Base-by-base conservation (phyloP, 2,797 vertebrate genomes). In the Fratercula arctica region DNA sequence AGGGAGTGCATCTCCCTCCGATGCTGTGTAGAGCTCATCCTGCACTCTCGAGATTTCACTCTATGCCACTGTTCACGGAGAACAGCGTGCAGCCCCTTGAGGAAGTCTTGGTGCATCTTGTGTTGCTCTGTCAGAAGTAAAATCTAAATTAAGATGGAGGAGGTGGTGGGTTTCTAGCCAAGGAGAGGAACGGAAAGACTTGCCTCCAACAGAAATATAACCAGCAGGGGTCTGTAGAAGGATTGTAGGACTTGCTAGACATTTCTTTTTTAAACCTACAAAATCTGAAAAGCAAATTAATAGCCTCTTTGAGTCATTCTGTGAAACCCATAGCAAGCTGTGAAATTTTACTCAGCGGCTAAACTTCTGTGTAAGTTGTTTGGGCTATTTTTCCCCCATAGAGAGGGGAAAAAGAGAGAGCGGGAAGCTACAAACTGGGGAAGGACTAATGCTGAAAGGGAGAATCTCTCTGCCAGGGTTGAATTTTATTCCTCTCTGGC, bases 261-360 rank as follows among this genome's bases (percentile, higher is more conserved):
- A 14, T 69, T 92, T 78, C 66, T 87, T 96, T 95, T 96, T 94
- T 90, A 91, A 95, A 93, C 75, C 73, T 72, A 64, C 50, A 64
- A 95, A 92, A 94, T 87, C 76, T 92, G 64, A 92, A 88, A 96
- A 95, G 81, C 51, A 93, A 95, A 93, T 95, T 87, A 94, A 90
- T 95, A 68, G 73, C 45, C 79, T 95, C 86, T 81, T 90, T 95
- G 95, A 96, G 90, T 95, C 86, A 94, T 93, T 68, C 84, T 80
- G 72, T 72, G 69, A 93, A 96, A 93, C 86, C 64, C 7, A 7
- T 80, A 95, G 76, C 70, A 93, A 95, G 59, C 85, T 95, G 93
- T 85, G 86, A 95, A 95, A 75, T 87, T 94, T 90, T 86, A 89
- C 67, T 89, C 84, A 80, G 50, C 2, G 24, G 81, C 53, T 90